Evolutionary conservation across 35 echinoderm and acorn worm species (phyloP), one percentile per base, ranked within the genome.

Genomic region (Amphiura filiformis): DNA sequence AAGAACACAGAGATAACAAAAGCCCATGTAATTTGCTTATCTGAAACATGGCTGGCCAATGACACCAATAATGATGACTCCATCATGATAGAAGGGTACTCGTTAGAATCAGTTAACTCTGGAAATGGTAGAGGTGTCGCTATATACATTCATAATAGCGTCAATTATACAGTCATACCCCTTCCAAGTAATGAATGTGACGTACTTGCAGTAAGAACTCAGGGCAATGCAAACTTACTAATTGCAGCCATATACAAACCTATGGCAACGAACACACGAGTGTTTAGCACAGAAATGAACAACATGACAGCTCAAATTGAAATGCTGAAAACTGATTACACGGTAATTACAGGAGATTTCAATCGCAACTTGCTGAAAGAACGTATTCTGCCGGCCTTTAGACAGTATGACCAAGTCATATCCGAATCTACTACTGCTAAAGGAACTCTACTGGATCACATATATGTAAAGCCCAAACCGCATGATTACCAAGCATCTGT

Each of bases 31-130:
- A 81, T 87, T 35, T 92, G 90, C 31, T 47, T 92, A 28, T 76
- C 84, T 23, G 90, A 92, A 82, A 92, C 90, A 81, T 92, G 90
- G 90, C 70, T 92, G 22, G 32, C 30, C n/a, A n/a, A n/a, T 70
- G 31, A 30, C 33, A 64, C 57, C n/a, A 31, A 30, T 35, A 34
- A 22, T 26, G 37, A 22, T 23, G 12, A 89, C 38, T 18, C 9
- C 36, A 30, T 36, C 0, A 33, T 1, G 9, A 47, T 4, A 14
- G 32, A 14, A 28, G 35, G 38, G 31, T 38, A 57, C 38, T 31
- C 22, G 30, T 80, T 78, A 41, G 78, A 52, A 0, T 5, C 17
- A 78, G 28, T 35, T 0, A 37, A 38, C 17, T 35, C 38, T 32
- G 28, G 34, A 31, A 49, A 1, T 20, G 38, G 80, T 35, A 36